Evolutionary conservation across 2,888 invertebrate genomes (phyloP), one percentile per base, ranked within the genome.

Genomic region (Tetanocera ferruginea): DNA sequence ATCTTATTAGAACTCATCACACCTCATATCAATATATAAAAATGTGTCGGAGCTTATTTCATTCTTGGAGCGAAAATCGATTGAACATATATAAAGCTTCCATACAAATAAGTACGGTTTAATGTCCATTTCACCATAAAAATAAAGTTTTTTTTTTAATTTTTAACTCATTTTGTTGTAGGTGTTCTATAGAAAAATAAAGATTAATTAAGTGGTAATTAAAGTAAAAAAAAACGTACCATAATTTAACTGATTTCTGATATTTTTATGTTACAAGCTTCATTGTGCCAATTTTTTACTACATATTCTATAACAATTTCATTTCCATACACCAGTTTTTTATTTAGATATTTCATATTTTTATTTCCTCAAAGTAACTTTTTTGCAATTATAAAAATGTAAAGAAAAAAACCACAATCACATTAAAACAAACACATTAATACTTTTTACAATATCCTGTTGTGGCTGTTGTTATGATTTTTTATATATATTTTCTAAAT

Each of bases 371-470:
- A 23, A 25, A 28, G 57, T 23, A 31, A 57, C 25, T 70, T 62
- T 60, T 71, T 71, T 51, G 78, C 75, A 78, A 78, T 78, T 78
- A 78, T 67, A 76, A 70, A 31, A 67, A 28, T 28, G 11, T 5
- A 9, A 64, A 64, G 17, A 11, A 11, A 31, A 64, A n/a, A 28
- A n/a, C 31, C 17, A 34, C 11, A n/a, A 1, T 3, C 3, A 17
- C 64, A 62, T 19, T 0, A 31, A 31, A 19, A 69, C 60, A 71
- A 71, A 76, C 72, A 76, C 76, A 76, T 78, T 79, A 79, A 79
- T 79, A 76, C 79, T 79, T 79, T 79, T 70, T 74, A 79, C 69
- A 76, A 79, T 79, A 79, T 79, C 79, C 79, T 67, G 64, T 78
- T 49, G 55, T 64, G 74, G 70, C 62, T 37, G 66, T 3, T 28